Evolutionary conservation across 2,888 invertebrate genomes (phyloP).

Genomic region (Trissolcus brochymenae): DNA sequence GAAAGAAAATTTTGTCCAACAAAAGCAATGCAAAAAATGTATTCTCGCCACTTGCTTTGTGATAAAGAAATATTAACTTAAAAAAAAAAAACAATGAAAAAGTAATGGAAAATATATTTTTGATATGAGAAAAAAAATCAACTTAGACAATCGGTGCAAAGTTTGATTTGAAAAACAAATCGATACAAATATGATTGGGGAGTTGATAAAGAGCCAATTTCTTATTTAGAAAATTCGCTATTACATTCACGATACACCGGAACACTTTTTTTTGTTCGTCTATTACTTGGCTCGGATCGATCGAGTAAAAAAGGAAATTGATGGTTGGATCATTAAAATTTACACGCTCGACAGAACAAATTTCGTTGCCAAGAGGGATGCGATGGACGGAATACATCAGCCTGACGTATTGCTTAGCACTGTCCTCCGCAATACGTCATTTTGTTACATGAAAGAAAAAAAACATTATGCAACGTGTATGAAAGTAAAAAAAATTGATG

Average conservation of each 20-base stretch:
- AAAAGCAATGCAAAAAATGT: background rate
- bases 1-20: background rate
- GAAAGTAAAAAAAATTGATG: too few species aligned
- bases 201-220: too few species aligned
- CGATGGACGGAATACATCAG: slow-evolving; percentile 19
- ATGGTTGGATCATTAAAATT: slow-evolving; percentile 31
- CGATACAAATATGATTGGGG: too few species aligned
- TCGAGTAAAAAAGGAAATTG: slow-evolving; percentile 9
- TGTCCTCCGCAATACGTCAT: slow-evolving; percentile 18
- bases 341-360: slow-evolving; percentile 18
- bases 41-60: too few species aligned
- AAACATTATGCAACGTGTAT: background rate
- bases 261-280: background rate
- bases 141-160: too few species aligned
- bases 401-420: slow-evolving; percentile 15
- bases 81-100: too few species aligned
- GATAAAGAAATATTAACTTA: too few species aligned
- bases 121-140: too few species aligned
- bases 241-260: background rate
- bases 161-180: too few species aligned
- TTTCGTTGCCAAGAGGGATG: slow-evolving; percentile 22
- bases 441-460: slow-evolving; percentile 1
- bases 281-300: slow-evolving; percentile 1
- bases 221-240: too few species aligned
- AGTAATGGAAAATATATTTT: too few species aligned